These are phyloP conservation scores for Drosophila orosa DNA, from an alignment of 1,140 invertebrate species.

Conservation along the genomic window DNA sequence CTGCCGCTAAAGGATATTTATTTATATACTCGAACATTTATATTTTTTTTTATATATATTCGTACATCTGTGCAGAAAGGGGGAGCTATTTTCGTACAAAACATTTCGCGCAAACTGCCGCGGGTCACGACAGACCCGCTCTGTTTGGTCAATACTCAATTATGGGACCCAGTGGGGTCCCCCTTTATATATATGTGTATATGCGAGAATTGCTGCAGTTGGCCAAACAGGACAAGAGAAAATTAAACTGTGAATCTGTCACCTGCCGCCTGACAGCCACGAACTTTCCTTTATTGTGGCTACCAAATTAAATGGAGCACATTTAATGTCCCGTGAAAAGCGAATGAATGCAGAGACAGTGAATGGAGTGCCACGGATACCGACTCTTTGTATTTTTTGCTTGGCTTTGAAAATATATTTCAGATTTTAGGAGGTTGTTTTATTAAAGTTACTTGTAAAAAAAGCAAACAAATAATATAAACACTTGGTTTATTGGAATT, in stretches of 20 bases:
- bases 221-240: slow-evolving; percentile 19
- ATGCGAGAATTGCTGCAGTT: slow-evolving; percentile 11
- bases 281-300: slow-evolving; percentile 41
- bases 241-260: slow-evolving; percentile 62
- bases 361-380: slow-evolving; percentile 39
- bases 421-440: not conserved
- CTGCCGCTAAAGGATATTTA: slow-evolving; percentile 16
- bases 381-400: too few species aligned
- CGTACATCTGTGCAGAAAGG: slow-evolving; percentile 5
- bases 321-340: slow-evolving; percentile 75
- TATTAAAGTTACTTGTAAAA: slow-evolving; percentile 4
- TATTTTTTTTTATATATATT: slow-evolving; percentile 36
- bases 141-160: slow-evolving; percentile 77
- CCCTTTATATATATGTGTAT: not conserved
- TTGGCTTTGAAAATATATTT: not conserved
- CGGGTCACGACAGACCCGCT: slow-evolving; percentile 59
- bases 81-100: slow-evolving; percentile 51
- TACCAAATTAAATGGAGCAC: slow-evolving; percentile 32
- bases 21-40: slow-evolving; percentile 29
- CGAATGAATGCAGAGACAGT: slow-evolving; percentile 37
- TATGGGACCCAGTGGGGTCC: slow-evolving; percentile 36
- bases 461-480: not conserved
- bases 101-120: slow-evolving; percentile 53
- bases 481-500: too few species aligned
- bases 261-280: slow-evolving; percentile 36